Percentiles rank a stretch among this genome's conserved stretches.
Conservation (phyloP, 2,888 invertebrate species). For the Lumbricus terrestris region DNA sequence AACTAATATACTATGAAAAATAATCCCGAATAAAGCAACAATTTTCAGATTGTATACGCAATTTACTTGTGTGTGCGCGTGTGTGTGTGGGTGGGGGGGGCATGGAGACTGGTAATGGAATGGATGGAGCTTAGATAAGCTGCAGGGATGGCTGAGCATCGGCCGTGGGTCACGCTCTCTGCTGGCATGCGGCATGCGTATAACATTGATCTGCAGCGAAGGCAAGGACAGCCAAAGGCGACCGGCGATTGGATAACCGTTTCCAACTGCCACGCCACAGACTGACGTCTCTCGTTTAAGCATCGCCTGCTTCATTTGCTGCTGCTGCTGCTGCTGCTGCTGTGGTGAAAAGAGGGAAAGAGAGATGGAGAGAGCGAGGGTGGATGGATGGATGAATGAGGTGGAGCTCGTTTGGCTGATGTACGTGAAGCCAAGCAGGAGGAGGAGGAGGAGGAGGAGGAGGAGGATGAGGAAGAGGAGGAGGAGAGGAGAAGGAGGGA, state of each 20-base stretch:
- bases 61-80: too few relatives aligned
- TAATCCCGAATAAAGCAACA: too few relatives aligned
- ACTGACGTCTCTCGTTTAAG: background rate
- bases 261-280: background rate
- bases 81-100: background rate
- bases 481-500: too few relatives aligned
- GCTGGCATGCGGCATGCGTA: too few relatives aligned
- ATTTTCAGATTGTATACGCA: too few relatives aligned
- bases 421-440: background rate
- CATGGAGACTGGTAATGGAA: background rate
- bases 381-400: background rate
- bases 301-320: too few relatives aligned
- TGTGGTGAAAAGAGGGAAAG: too few relatives aligned
- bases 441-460: too few relatives aligned
- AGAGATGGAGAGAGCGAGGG: background rate
- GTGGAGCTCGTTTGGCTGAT: background rate
- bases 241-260: background rate
- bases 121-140: background rate
- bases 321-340: too few relatives aligned
- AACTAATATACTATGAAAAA: too few relatives aligned
- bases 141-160: background rate
- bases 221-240: conserved; percentile 5
- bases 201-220: background rate
- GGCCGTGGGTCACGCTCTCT: background rate
- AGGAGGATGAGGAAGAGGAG: too few relatives aligned